Conservation (phyloP, 2,797 vertebrate genomes). For the Melanotaenia maccullochi region DNA sequence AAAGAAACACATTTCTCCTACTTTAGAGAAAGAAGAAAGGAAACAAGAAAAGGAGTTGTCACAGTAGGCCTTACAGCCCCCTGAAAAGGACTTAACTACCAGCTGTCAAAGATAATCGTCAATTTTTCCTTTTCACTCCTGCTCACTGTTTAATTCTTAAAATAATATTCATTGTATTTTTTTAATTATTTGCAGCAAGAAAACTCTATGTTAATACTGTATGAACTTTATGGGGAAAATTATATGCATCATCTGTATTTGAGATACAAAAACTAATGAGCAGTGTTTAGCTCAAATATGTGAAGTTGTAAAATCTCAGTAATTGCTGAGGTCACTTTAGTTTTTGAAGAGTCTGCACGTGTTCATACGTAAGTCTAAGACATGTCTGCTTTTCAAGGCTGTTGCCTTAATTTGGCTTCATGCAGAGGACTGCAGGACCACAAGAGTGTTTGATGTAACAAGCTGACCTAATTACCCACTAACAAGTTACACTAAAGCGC, state of each 20-base stretch:
- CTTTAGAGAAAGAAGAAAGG: slow-evolving; percentile 25
- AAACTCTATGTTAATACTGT: not conserved
- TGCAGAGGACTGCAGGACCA: slow-evolving; percentile 40
- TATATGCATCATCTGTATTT: not conserved
- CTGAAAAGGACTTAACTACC: slow-evolving; percentile 41
- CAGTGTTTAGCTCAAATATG: slow-evolving; percentile 3
- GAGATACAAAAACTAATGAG: not conserved
- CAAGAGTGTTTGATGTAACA: slow-evolving; percentile 65
- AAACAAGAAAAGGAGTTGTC: slow-evolving; percentile 25
- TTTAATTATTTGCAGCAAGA: slow-evolving; percentile 1
- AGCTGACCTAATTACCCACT: slow-evolving; percentile 75
- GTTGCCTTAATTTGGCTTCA: slow-evolving; percentile 54
- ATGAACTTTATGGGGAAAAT: not conserved
- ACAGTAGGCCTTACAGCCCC: slow-evolving; percentile 23
- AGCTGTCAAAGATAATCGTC: slow-evolving; percentile 56
- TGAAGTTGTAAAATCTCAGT: slow-evolving; percentile 1
- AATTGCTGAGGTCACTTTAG: slow-evolving; percentile 4
- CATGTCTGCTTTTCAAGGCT: slow-evolving; percentile 49
- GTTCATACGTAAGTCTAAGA: slow-evolving; percentile 13
- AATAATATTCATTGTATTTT: slow-evolving; percentile 7
- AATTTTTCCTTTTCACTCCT: slow-evolving; percentile 24
- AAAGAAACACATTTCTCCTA: not conserved
- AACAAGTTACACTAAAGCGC: slow-evolving; percentile 58
- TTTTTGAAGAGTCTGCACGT: not conserved
- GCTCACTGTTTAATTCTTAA: not conserved